These are phyloP conservation scores for Rhaphigaster nebulosa DNA, from an alignment of 2,888 invertebrate genomes.

Conservation along the genomic window DNA sequence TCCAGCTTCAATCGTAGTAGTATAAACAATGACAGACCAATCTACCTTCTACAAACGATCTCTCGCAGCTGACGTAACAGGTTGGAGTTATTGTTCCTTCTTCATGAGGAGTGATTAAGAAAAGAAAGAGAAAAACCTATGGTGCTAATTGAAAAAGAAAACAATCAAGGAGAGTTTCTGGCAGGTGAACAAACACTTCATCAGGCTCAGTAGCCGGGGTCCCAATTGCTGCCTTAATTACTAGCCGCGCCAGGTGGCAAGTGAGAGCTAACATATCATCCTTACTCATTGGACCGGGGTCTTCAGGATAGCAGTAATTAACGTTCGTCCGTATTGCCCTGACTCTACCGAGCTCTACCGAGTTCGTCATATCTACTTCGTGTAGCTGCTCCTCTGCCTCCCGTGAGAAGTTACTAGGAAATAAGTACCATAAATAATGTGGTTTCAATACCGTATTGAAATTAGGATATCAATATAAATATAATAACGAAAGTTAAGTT, in stretches of 20 bases:
- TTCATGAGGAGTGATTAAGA: background rate
- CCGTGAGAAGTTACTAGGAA: too few relatives aligned
- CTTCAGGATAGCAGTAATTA: background rate
- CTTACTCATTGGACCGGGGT: background rate
- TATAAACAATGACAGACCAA: background rate
- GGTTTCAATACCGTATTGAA: too few relatives aligned
- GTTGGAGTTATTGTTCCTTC: background rate
- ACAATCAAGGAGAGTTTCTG: conserved; percentile 9
- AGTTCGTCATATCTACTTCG: background rate
- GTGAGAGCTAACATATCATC: conserved; percentile 2
- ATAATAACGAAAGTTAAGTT: too few relatives aligned
- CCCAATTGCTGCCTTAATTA: conserved; percentile 21
- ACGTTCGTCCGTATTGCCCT: background rate
- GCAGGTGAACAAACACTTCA: conserved; percentile 16
- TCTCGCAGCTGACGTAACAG: background rate
- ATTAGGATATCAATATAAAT: too few relatives aligned
- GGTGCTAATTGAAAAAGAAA: conserved; percentile 33
- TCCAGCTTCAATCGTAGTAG: background rate
- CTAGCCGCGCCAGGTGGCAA: background rate
- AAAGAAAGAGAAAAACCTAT: background rate
- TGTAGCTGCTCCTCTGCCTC: too few relatives aligned
- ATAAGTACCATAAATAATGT: too few relatives aligned
- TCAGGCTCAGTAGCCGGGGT: background rate
- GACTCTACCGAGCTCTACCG: background rate
- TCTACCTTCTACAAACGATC: background rate